These are phyloP conservation scores for Drymonia ruficornis DNA, from an alignment of 2,888 invertebrate genomes.

Conservation along the genomic window DNA sequence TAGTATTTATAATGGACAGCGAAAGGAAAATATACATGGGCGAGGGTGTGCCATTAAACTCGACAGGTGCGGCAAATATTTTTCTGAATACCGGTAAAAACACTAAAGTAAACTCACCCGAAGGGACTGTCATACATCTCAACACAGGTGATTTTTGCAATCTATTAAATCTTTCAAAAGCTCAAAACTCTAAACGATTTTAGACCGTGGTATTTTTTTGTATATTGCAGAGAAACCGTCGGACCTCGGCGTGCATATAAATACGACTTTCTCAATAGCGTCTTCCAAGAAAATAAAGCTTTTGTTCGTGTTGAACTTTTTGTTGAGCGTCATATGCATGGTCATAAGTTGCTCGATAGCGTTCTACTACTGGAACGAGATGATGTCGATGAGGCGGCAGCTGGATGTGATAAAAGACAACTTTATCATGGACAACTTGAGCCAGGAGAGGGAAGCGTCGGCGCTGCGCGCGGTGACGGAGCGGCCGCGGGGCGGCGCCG, in stretches of 20 bases:
- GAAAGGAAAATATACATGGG: slow-evolving; percentile 71
- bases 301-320: slow-evolving; percentile 73
- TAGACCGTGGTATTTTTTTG: slow-evolving; percentile 38
- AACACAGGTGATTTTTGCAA: slow-evolving; percentile 69
- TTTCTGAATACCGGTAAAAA: slow-evolving; percentile 75
- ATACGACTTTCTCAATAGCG: slow-evolving; percentile 77
- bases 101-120: slow-evolving; percentile 64
- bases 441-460: slow-evolving; percentile 54
- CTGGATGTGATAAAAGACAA: slow-evolving; percentile 69
- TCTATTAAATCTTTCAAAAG: slow-evolving; percentile 14
- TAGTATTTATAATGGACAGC: slow-evolving; percentile 67
- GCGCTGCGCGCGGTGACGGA: slow-evolving; percentile 60
- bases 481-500: slow-evolving; percentile 39
- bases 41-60: slow-evolving; percentile 74
- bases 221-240: slow-evolving; percentile 69
- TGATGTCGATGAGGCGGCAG: slow-evolving; percentile 69
- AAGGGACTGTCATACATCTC: slow-evolving; percentile 77
- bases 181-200: slow-evolving; percentile 5
- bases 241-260: slow-evolving; percentile 78
- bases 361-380: slow-evolving; percentile 77
- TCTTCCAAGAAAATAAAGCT: slow-evolving; percentile 81
- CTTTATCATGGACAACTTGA: slow-evolving; percentile 57
- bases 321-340: slow-evolving; percentile 72
- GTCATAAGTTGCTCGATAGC: slow-evolving; percentile 69
- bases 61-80: slow-evolving; percentile 74